Conservation (phyloP, 2,113 vertebrate species). For the Ciconia maguari region DNA sequence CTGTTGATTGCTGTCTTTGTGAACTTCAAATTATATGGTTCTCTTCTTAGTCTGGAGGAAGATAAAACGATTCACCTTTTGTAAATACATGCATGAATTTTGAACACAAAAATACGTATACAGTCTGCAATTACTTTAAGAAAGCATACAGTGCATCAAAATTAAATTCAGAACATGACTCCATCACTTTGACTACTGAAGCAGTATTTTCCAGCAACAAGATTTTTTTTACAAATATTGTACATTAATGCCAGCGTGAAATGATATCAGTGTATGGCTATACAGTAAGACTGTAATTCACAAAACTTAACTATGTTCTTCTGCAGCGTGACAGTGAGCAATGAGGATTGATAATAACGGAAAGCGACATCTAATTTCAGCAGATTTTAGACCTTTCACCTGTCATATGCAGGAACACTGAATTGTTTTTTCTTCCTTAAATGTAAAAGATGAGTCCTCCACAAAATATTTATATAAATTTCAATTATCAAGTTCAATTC, state of each 20-base stretch:
- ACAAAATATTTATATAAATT: not conserved
- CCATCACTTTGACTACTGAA: not conserved
- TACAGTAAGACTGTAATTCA: not conserved
- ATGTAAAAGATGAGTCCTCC: not conserved
- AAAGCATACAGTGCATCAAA: not conserved
- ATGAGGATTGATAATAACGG: not conserved
- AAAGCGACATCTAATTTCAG: not conserved
- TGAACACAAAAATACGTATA: not conserved
- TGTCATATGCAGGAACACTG: not conserved
- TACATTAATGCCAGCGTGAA: not conserved
- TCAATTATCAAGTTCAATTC: not conserved
- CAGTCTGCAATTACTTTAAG: not conserved
- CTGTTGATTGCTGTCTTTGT: not conserved
- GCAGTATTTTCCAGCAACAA: not conserved
- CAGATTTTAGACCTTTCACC: not conserved
- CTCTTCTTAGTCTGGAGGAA: not conserved
- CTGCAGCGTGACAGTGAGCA: not conserved
- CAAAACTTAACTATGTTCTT: not conserved
- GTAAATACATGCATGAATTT: not conserved
- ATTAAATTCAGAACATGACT: not conserved
- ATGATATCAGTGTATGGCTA: not conserved
- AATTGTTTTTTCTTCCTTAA: not conserved
- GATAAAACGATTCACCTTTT: not conserved
- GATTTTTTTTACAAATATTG: not conserved
- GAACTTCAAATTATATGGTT: not conserved